Evolutionary conservation across 2,888 invertebrate genomes (phyloP).

Genomic region (Lottia scabra): DNA sequence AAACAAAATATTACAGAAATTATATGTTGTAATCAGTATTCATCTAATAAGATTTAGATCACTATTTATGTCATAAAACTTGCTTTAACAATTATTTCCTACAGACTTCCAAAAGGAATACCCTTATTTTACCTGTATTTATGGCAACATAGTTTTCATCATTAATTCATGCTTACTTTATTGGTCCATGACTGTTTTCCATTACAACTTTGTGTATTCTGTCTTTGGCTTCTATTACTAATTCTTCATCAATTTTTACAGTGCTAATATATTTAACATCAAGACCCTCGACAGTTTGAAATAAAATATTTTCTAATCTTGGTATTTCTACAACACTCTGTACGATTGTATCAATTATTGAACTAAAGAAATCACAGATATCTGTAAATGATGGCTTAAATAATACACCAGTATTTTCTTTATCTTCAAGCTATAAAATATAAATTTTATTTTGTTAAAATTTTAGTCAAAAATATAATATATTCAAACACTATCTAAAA

Average conservation of each 20-base stretch:
- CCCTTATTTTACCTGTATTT: no score
- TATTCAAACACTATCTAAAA: neutral
- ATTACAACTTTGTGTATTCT: constrained; percentile 53
- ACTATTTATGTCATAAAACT: neutral
- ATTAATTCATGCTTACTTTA: constrained; percentile 44
- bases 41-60: no score
- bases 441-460: neutral
- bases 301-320: constrained; percentile 60
- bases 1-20: constrained; percentile 9
- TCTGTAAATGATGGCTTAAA: constrained; percentile 58
- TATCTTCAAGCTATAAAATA: constrained; percentile 49
- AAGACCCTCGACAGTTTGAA: constrained; percentile 58
- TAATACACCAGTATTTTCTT: constrained; percentile 41
- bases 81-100: neutral
- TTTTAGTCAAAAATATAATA: neutral
- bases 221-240: constrained; percentile 54
- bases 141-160: no score
- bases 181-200: constrained; percentile 63
- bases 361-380: constrained; percentile 54
- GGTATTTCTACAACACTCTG: constrained; percentile 57
- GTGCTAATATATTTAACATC: constrained; percentile 45
- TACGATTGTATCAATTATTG: constrained; percentile 64
- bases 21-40: no score
- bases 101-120: no score
- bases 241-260: constrained; percentile 56